These are phyloP conservation scores for Tyto alba DNA, from an alignment of 2,113 vertebrate genomes.

Conservation along the genomic window DNA sequence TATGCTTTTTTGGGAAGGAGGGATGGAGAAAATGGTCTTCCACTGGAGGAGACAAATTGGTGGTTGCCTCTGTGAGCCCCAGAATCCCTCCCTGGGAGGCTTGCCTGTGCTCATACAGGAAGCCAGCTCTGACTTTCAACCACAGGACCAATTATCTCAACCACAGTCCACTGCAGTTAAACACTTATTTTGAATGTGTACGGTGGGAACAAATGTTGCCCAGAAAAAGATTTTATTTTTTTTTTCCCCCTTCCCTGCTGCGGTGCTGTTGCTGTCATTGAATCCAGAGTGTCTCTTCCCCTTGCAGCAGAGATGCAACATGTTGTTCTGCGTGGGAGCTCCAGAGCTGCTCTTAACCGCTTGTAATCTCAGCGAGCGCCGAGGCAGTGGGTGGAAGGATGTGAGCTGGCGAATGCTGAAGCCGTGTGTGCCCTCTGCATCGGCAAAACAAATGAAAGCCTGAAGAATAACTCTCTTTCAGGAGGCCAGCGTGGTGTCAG, in stretches of 20 bases:
- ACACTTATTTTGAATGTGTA: neutral
- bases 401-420: neutral
- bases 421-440: neutral
- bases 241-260: fast-evolving
- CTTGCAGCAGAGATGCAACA: neutral
- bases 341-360: neutral
- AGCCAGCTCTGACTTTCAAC: neutral
- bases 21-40: neutral
- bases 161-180: neutral
- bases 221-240: neutral
- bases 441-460: neutral
- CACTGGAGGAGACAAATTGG: neutral
- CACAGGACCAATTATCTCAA: neutral
- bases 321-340: conserved; percentile 27
- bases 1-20: neutral
- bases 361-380: neutral
- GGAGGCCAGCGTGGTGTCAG: neutral
- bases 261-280: neutral
- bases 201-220: neutral
- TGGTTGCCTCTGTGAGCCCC: neutral
- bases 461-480: conserved; percentile 1
- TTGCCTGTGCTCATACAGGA: neutral
- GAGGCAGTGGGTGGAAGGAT: conserved; percentile 16
- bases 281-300: neutral
- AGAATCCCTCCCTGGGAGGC: neutral